Evolutionary conservation across 2,113 vertebrate species (phyloP).

Genomic region (Theristicus caerulescens): DNA sequence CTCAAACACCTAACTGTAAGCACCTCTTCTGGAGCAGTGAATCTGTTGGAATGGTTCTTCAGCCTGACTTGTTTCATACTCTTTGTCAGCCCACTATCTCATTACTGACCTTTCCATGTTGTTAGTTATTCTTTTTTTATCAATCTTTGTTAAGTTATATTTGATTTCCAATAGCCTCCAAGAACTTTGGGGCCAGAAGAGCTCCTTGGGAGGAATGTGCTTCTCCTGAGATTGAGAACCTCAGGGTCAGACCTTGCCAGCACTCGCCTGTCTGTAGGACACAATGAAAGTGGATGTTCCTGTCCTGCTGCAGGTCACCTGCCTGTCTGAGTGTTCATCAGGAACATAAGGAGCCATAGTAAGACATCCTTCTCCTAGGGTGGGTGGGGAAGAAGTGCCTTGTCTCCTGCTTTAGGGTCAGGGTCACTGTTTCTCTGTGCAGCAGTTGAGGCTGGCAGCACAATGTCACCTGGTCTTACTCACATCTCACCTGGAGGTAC

Average conservation of each 20-base stretch:
- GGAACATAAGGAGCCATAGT: background rate
- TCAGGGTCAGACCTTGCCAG: background rate
- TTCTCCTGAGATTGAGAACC: background rate
- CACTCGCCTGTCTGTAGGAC: background rate
- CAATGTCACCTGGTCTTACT: background rate
- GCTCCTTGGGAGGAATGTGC: background rate
- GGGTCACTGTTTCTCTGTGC: background rate
- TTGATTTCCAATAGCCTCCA: background rate
- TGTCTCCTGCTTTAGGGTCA: background rate
- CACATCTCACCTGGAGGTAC: background rate
- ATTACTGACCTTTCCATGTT: background rate
- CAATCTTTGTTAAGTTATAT: background rate
- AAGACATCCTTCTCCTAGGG: background rate
- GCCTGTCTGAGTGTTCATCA: background rate
- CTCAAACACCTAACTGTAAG: background rate
- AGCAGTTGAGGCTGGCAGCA: background rate
- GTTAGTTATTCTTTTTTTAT: background rate
- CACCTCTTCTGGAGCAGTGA: background rate
- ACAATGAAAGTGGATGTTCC: background rate
- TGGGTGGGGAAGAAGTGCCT: background rate
- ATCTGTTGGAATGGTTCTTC: background rate
- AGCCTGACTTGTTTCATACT: background rate
- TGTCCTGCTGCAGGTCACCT: background rate
- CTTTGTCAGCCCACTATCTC: background rate
- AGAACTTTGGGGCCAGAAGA: background rate